Evolutionary conservation across 2,888 invertebrate genomes (phyloP), one percentile per base, ranked within the genome.

Genomic region (Petrolisthes cinctipes): DNA sequence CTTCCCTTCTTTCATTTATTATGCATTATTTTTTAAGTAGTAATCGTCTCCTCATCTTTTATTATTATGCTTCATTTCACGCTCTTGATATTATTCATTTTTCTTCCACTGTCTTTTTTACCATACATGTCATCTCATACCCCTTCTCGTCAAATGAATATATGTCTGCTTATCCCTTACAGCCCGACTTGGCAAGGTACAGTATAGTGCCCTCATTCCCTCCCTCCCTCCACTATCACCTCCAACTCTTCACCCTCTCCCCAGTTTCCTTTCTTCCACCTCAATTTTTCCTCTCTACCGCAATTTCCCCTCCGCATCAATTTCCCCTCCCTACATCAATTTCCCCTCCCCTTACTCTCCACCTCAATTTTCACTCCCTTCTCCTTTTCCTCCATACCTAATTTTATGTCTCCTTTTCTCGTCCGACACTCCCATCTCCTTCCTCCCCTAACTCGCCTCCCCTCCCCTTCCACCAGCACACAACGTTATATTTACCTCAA

Each of bases 401-500:
- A 9, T 1, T 17, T 17, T 17, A 2, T 3, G 17, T 17, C 61
- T 61, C 61, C 17, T 1, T 17, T 17, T 17, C 17, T 11, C 61
- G 61, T 17, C 61, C 61, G 9, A 9, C 9, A 11, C 3, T 61
- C 1, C 17, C 17, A 1, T 17, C 61, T 61, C 9, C 61, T 6
- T 14, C 61, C 61, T 61, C n/a, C 71, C 71, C 71, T n/a, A 11
- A 17, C 71, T 20, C n/a, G n/a, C 71, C 6, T n/a, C 71, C 71
- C 20, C n/a, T 20, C 71, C 61, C 61, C 17, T 0, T 17, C 61
- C 61, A 9, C 71, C 71, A 71, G 6, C 71, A 71, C n/a, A n/a
- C 17, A 2, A 71, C 71, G 71, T 71, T 71, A 71, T 71, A 71
- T 71, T 71, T 71, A 71, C 71, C 71, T n/a, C 71, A n/a, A 14